phyloP scores from a whole-genome alignment of 2,113 vertebrate genomes.

The Leucosticte australis region DNA sequence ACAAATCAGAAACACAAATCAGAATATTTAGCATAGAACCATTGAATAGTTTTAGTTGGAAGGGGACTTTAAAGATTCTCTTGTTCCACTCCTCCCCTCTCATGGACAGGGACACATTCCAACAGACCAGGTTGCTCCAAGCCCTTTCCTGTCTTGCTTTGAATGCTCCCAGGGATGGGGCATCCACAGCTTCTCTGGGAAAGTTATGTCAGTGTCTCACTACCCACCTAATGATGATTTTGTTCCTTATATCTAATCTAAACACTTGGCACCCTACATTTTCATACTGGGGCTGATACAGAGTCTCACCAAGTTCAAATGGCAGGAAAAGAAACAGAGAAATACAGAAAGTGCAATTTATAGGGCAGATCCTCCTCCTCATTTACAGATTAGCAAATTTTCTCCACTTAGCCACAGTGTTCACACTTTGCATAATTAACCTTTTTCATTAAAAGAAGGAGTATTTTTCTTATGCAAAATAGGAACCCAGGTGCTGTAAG shows the following conservation, averaged over 20 bases:
- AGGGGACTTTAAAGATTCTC: neutral
- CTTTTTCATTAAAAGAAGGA: conserved; percentile 5
- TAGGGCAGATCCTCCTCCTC: neutral
- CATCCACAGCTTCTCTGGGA: neutral
- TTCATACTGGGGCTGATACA: neutral
- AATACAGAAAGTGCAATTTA: neutral
- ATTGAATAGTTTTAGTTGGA: neutral
- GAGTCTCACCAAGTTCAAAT: neutral
- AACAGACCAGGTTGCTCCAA: neutral
- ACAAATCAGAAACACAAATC: neutral
- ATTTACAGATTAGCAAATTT: neutral
- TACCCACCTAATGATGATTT: neutral
- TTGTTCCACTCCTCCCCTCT: neutral
- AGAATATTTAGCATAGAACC: neutral
- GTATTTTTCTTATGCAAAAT: neutral
- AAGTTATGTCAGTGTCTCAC: neutral
- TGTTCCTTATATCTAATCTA: neutral
- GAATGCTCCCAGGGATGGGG: neutral
- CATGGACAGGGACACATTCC: neutral
- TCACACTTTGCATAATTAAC: neutral
- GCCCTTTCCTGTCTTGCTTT: neutral
- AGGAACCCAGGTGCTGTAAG: neutral
- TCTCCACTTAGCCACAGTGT: neutral
- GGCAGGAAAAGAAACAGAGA: neutral
- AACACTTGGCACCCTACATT: neutral